Evolutionary conservation across 2,888 invertebrate genomes (phyloP).

Genomic region (Eristalis tenax): DNA sequence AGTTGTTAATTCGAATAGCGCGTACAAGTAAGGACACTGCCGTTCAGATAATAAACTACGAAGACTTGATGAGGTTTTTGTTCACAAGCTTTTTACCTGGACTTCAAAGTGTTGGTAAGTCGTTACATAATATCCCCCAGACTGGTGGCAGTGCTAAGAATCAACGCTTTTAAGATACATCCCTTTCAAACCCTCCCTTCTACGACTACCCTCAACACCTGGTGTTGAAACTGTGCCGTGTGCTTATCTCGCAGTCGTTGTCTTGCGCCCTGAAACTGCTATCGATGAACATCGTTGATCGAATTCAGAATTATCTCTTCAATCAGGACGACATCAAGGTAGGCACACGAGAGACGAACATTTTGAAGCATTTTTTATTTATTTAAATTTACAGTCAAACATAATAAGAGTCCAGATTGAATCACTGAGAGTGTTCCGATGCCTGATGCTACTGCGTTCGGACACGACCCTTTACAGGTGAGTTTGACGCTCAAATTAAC

Average conservation of each 20-base stretch:
- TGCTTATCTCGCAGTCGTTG: slow-evolving; percentile 84
- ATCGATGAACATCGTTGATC: slow-evolving; percentile 75
- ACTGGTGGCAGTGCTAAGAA: neutral
- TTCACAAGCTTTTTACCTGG: slow-evolving; percentile 83
- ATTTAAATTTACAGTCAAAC: slow-evolving; percentile 74
- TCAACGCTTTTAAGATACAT: slow-evolving; percentile 64
- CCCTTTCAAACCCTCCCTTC: slow-evolving; percentile 77
- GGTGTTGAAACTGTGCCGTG: slow-evolving; percentile 88
- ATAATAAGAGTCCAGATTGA: slow-evolving; percentile 84
- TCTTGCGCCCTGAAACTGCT: slow-evolving; percentile 76
- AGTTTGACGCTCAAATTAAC: slow-evolving; percentile 72
- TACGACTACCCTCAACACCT: slow-evolving; percentile 86
- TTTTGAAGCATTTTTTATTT: slow-evolving; percentile 15
- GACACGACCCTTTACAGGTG: slow-evolving; percentile 78
- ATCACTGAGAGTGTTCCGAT: slow-evolving; percentile 79
- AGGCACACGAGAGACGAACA: slow-evolving; percentile 4
- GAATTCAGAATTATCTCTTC: slow-evolving; percentile 77
- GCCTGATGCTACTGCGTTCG: slow-evolving; percentile 76
- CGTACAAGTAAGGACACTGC: slow-evolving; percentile 89
- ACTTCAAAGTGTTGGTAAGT: slow-evolving; percentile 74
- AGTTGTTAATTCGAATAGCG: slow-evolving; percentile 89
- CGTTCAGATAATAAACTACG: slow-evolving; percentile 84
- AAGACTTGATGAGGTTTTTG: slow-evolving; percentile 85
- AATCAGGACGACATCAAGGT: slow-evolving; percentile 78
- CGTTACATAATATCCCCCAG: neutral